phyloP scores from a whole-genome alignment of 2,888 invertebrate species.

The Oxytorus armatus region DNA sequence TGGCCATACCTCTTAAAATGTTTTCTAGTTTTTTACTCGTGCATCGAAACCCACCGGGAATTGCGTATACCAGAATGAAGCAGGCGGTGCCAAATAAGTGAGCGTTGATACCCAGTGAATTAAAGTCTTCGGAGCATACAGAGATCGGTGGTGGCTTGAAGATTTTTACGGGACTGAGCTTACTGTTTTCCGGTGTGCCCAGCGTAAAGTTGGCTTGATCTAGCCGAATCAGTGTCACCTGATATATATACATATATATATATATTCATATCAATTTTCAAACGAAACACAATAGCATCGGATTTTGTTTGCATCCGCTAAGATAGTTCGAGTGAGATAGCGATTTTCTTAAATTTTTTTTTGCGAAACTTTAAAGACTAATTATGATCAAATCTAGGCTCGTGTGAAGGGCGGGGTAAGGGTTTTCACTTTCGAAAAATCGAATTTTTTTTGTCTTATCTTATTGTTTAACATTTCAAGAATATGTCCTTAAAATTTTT shows the following conservation, averaged over 20 bases:
- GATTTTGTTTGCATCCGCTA: no score
- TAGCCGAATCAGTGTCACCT: slow-evolving; percentile 75
- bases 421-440: no score
- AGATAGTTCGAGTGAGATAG: no score
- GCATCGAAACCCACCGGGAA: slow-evolving; percentile 87
- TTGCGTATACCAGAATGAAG: slow-evolving; percentile 91
- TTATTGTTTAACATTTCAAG: no score
- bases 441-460: no score
- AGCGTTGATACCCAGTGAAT: slow-evolving; percentile 85
- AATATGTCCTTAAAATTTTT: no score
- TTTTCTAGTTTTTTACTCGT: not conserved
- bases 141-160: slow-evolving; percentile 83
- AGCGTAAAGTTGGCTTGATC: slow-evolving; percentile 74
- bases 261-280: not conserved
- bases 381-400: not conserved
- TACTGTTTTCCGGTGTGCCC: slow-evolving; percentile 61
- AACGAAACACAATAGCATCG: not conserved
- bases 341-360: no score
- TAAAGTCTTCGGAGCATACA: slow-evolving; percentile 89
- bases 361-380: not conserved
- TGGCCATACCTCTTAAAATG: no score
- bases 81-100: slow-evolving; percentile 89
- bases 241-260: no score
- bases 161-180: slow-evolving; percentile 51
- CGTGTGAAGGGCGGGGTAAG: no score